Evolutionary conservation across 2,888 invertebrate genomes (phyloP).

Genomic region (Cryptus armator): DNA sequence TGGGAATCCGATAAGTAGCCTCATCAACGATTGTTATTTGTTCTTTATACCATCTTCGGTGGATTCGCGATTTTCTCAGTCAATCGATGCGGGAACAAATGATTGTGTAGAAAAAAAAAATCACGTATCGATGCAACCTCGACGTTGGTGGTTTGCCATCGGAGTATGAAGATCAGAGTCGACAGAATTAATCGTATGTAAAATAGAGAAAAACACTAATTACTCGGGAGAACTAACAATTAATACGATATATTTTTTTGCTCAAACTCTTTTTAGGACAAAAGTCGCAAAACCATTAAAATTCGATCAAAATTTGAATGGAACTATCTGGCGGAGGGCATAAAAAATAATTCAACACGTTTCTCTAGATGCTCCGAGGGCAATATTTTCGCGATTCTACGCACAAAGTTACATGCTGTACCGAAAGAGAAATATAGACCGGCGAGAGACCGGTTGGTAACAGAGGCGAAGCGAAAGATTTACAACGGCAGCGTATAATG

Average conservation of each 20-base stretch:
- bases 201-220: too few relatives aligned
- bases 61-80: conserved; percentile 8
- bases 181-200: too few relatives aligned
- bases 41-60: not conserved
- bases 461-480: conserved; percentile 60
- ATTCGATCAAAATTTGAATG: not conserved
- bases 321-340: too few relatives aligned
- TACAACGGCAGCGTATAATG: conserved; percentile 73
- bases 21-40: conserved; percentile 20
- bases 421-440: conserved; percentile 3
- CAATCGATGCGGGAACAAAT: not conserved
- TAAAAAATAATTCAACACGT: too few relatives aligned
- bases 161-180: not conserved
- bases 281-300: not conserved
- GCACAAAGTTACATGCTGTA: not conserved
- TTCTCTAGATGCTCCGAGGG: not conserved
- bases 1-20: conserved; percentile 39
- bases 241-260: too few relatives aligned
- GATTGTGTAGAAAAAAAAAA: not conserved
- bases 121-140: not conserved
- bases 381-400: not conserved
- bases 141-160: too few relatives aligned
- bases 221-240: too few relatives aligned
- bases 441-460: conserved; percentile 23
- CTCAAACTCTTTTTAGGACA: too few relatives aligned